These are phyloP conservation scores for Cremastinae sp. DNA, from an alignment of 2,888 invertebrate genomes.

Conservation along the genomic window DNA sequence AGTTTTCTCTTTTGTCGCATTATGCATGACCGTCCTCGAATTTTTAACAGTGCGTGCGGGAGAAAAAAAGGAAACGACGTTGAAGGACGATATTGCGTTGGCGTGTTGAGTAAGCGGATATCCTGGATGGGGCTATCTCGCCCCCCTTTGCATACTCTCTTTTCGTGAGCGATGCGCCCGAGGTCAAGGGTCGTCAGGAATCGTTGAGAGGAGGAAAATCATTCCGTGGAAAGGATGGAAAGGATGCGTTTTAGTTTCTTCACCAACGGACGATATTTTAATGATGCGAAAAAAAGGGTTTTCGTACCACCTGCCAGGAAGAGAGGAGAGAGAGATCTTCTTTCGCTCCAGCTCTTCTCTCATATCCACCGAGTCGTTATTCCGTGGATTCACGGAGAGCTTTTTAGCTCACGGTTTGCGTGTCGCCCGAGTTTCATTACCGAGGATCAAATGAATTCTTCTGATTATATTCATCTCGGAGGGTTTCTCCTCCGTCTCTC, in stretches of 20 bases:
- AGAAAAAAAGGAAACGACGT: not conserved
- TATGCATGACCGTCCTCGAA: not conserved
- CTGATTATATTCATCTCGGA: conserved; percentile 53
- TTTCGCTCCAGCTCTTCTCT: conserved; percentile 17
- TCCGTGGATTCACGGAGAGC: conserved; percentile 23
- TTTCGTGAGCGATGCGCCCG: conserved; percentile 44
- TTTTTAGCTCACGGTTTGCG: conserved; percentile 60
- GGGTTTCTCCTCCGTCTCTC: conserved; percentile 13
- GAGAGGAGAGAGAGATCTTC: conserved; percentile 36
- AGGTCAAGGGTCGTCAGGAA: conserved; percentile 54
- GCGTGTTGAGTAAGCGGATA: conserved; percentile 44
- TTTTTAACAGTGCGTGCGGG: not conserved
- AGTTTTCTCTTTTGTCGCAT: too few species aligned
- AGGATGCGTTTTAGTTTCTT: not conserved
- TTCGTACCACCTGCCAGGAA: conserved; percentile 58
- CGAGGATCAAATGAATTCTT: conserved; percentile 69
- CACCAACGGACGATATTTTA: conserved; percentile 34
- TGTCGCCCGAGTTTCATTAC: conserved; percentile 73
- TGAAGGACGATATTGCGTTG: conserved; percentile 57
- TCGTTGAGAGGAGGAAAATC: conserved; percentile 35
- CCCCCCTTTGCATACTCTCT: not conserved
- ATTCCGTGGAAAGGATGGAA: conserved; percentile 5
- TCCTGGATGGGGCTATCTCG: conserved; percentile 17
- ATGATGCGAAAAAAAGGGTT: conserved; percentile 38
- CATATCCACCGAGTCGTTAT: conserved; percentile 19